Percentiles rank a stretch among this genome's conserved stretches.
Evolutionary conservation across 2,113 vertebrate species (phyloP).

Genomic region (Erythrolamprus reginae): DNA sequence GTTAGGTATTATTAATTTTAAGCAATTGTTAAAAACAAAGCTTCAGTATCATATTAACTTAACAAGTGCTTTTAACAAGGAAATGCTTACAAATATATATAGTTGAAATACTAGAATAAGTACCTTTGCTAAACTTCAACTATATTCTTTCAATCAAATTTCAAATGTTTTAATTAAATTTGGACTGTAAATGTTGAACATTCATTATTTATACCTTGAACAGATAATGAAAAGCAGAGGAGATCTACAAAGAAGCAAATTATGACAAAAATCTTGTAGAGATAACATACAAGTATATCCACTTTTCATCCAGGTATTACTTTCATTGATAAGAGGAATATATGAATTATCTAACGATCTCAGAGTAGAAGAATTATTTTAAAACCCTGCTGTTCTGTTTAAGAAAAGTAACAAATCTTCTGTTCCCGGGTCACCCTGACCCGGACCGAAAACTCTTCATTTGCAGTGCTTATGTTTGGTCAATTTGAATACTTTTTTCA

Average conservation of each 20-base stretch:
- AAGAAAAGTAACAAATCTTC: too few species aligned
- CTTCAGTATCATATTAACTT: background rate
- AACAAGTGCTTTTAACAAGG: background rate
- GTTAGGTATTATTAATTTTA: conserved; percentile 5
- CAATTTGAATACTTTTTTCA: too few species aligned
- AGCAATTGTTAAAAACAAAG: background rate
- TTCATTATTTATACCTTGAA: background rate
- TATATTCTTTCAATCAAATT: background rate
- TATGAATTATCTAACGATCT: background rate
- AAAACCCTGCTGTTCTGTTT: too few species aligned
- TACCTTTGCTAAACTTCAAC: background rate
- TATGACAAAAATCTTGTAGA: background rate
- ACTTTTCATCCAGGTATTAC: background rate
- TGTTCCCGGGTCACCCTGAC: too few species aligned
- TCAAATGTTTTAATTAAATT: background rate
- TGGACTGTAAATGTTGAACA: background rate
- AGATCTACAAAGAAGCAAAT: background rate
- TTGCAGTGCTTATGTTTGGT: too few species aligned
- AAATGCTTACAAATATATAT: background rate
- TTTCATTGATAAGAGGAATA: background rate
- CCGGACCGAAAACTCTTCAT: too few species aligned
- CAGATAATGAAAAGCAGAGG: background rate
- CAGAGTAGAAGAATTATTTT: background rate
- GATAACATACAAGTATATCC: background rate
- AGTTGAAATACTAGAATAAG: background rate